phyloP scores from a whole-genome alignment of 2,797 vertebrate genomes.

The Aldrovandia affinis region DNA sequence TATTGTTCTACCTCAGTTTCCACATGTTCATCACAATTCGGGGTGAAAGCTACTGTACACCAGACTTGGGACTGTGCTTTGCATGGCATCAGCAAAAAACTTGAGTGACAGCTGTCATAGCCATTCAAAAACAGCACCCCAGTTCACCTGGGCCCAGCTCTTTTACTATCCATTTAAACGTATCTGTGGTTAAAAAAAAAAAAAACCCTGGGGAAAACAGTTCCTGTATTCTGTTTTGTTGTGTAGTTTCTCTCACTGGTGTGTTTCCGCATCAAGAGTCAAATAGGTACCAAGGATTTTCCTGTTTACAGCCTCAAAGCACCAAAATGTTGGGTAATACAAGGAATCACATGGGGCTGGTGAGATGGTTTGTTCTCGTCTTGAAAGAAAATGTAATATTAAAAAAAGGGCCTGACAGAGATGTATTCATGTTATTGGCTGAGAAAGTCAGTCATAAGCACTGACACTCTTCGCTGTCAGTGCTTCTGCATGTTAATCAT shows the following conservation, averaged over 20 bases:
- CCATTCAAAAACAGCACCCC: conserved; percentile 34
- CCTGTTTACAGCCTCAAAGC: not conserved
- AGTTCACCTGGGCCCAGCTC: not conserved
- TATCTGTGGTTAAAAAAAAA: not conserved
- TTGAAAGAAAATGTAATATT: not conserved
- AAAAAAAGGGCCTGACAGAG: not conserved
- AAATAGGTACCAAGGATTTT: not conserved
- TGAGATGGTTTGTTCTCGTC: not conserved
- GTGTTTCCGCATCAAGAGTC: not conserved
- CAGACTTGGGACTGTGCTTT: conserved; percentile 29
- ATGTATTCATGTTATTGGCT: not conserved
- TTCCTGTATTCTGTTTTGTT: not conserved
- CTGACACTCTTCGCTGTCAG: not conserved
- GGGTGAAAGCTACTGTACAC: conserved; percentile 52
- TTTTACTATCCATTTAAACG: not conserved
- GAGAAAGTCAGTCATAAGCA: not conserved
- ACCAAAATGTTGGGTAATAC: not conserved
- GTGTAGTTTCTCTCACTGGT: not conserved
- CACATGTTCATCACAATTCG: conserved; percentile 64
- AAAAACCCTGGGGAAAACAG: not conserved
- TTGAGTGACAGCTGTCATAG: conserved; percentile 28
- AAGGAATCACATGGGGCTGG: not conserved
- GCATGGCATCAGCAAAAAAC: conserved; percentile 55
- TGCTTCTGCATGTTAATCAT: not conserved
- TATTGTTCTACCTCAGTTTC: conserved; percentile 58